A percentile compares a stretch with the other conserved stretches of the same genome.
Evolutionary conservation across 2,797 vertebrate genomes (phyloP).

Genomic region (Monodelphis domestica): DNA sequence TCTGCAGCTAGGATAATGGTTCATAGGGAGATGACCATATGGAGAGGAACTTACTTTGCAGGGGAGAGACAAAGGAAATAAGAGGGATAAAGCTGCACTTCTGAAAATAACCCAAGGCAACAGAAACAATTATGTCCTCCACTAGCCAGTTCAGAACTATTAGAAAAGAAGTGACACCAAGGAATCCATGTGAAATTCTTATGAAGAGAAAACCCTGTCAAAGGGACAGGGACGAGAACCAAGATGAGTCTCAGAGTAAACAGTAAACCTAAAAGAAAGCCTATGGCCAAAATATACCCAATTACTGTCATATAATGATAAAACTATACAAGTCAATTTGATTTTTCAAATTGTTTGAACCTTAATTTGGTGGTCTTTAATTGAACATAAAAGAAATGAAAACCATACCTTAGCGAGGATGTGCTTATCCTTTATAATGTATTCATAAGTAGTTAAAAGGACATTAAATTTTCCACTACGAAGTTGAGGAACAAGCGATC

Average conservation of each 20-base stretch:
- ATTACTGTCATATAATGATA: slow-evolving; percentile 27
- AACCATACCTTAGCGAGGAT: slow-evolving; percentile 96
- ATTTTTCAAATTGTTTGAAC: slow-evolving; percentile 23
- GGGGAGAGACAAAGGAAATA: slow-evolving; percentile 15
- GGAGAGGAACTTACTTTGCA: slow-evolving; percentile 42
- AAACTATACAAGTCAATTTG: slow-evolving; percentile 44
- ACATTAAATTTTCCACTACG: slow-evolving; percentile 98
- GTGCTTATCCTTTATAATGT: slow-evolving; percentile 99
- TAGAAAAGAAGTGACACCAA: slow-evolving; percentile 25
- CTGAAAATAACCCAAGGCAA: slow-evolving; percentile 65
- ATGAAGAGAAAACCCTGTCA: slow-evolving; percentile 10
- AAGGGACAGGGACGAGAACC: background rate
- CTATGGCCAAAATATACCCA: slow-evolving; percentile 8
- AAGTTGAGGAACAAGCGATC: slow-evolving; percentile 94
- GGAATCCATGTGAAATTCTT: slow-evolving; percentile 47
- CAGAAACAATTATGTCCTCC: slow-evolving; percentile 60
- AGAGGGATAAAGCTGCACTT: background rate
- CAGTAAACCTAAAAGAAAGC: slow-evolving; percentile 32
- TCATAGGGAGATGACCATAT: slow-evolving; percentile 16
- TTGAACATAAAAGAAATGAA: slow-evolving; percentile 25
- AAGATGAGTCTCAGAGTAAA: background rate
- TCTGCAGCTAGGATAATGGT: slow-evolving; percentile 29
- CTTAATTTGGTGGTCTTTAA: background rate
- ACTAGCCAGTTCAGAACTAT: slow-evolving; percentile 7
- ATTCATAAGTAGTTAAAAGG: slow-evolving; percentile 97